Base-by-base conservation (phyloP, 2,797 vertebrate species). In the Onychomys leucogaster region DNA sequence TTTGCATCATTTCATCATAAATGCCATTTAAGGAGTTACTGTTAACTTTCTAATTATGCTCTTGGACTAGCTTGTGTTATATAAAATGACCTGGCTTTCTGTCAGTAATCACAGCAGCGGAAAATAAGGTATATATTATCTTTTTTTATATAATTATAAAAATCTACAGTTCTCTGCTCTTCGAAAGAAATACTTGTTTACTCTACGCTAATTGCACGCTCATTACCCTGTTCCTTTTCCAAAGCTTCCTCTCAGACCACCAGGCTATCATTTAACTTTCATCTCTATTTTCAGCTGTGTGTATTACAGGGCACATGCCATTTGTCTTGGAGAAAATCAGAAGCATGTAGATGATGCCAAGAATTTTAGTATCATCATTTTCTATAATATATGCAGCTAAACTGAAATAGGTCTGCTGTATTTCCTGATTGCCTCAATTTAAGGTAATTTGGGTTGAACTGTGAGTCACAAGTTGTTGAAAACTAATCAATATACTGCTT, bases 401-500 rank as follows among this genome's bases (percentile, higher is more conserved):
- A 78, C 83, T 81, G 89, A 96, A 96, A 65, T 29, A 95, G 93
- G 75, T 91, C 87, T 96, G 16, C 80, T 95, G 13, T 94, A 43
- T 93, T 91, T 98, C 97, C 94, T 96, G 90, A 95, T 57, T 98
- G 93, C 86, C 85, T 97, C 5, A 82, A 92, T 92, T 92, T 89
- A 94, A 93, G 49, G 49, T 93, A 97, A 93, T 98, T 98, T 97
- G 34, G 97, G 93, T 94, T 96, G 46, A 95, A 96, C 77, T 92
- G 57, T 96, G 75, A 96, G 97, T 87, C 65, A 77, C 14, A 32
- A 94, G 63, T 98, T 98, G 49, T 95, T 93, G 92, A 95, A 97
- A 98, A 96, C 78, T 91, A 98, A 97, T 98, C 95, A 96, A 97
- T 98, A 93, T 23, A 67, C 12, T 55, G 91, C 34, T 95, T 91